Evolutionary conservation across 2,888 invertebrate genomes (phyloP), one percentile per base, ranked within the genome.

Genomic region (Arge pagana): DNA sequence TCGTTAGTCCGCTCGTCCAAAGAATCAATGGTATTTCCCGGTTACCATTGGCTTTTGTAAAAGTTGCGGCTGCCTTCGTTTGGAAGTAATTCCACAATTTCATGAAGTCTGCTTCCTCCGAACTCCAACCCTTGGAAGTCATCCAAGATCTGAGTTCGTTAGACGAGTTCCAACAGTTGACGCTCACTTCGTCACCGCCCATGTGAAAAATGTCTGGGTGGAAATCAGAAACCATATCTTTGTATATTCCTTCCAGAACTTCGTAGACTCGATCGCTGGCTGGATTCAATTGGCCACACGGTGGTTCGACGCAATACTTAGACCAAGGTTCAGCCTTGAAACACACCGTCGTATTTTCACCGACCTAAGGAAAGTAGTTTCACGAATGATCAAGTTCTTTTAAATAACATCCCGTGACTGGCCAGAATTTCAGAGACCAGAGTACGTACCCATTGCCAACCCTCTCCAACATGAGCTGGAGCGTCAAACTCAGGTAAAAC

Each of bases 401-500:
- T 83, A 82, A n/a, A n/a, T n/a, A n/a, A n/a, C n/a, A n/a, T n/a
- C n/a, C n/a, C n/a, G n/a, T n/a, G n/a, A n/a, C n/a, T n/a, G n/a
- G n/a, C n/a, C n/a, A n/a, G n/a, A n/a, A n/a, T n/a, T n/a, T n/a
- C n/a, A n/a, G n/a, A n/a, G n/a, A n/a, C n/a, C n/a, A n/a, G n/a
- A n/a, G 15, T 13, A 8, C 53, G 60, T 42, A 65, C 69, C 73
- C 73, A 77, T 75, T 91, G 90, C 90, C 90, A 91, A 18, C 91
- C 91, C 72, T 90, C 90, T 36, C 92, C 91, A 10, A 91, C 90
- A 71, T 93, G 93, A 54, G 93, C 92, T 0, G 95, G 95, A 48
- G 92, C 91, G 74, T 95, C 94, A 67, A 94, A 90, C 79, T 96
- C 96, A 0, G 96, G 95, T 65, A 96, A 72, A 7, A 96, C 88